Evolutionary conservation across 2,888 invertebrate genomes (phyloP).

Genomic region (Tyria jacobaeae): DNA sequence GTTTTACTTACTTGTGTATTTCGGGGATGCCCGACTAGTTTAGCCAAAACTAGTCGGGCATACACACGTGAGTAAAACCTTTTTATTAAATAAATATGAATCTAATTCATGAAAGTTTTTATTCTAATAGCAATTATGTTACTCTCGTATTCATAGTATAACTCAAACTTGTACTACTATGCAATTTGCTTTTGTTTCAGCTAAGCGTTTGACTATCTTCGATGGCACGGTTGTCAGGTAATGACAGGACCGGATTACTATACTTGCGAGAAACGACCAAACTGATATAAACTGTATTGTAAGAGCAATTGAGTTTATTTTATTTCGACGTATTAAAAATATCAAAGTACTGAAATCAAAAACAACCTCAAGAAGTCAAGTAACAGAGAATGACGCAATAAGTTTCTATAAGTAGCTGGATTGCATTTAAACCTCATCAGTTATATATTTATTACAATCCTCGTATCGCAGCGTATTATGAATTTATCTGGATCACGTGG

Average conservation of each 20-base stretch:
- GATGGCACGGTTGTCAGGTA: too few species aligned
- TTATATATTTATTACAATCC: slow-evolving; percentile 31
- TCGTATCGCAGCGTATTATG: slow-evolving; percentile 14
- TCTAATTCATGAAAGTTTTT: too few species aligned
- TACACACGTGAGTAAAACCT: too few species aligned
- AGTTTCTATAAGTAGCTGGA: not conserved
- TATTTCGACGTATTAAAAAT: not conserved
- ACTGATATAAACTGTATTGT: not conserved
- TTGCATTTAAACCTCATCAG: slow-evolving; percentile 19
- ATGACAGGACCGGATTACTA: too few species aligned
- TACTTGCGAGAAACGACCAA: not conserved
- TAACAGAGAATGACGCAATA: not conserved
- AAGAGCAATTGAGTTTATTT: not conserved
- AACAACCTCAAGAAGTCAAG: not conserved
- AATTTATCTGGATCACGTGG: slow-evolving; percentile 13
- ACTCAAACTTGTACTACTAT: too few species aligned
- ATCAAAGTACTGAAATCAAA: not conserved
- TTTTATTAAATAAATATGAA: too few species aligned
- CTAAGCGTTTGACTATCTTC: not conserved
- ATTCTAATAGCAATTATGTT: too few species aligned
- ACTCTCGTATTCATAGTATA: too few species aligned
- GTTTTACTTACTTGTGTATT: too few species aligned
- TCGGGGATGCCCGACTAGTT: too few species aligned
- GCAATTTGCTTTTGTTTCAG: not conserved
- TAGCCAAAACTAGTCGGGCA: too few species aligned